A percentile compares a stretch with the other conserved stretches of the same genome.
Evolutionary conservation across 2,797 vertebrate species (phyloP).

Genomic region (Acrocephalus scirpaceus): DNA sequence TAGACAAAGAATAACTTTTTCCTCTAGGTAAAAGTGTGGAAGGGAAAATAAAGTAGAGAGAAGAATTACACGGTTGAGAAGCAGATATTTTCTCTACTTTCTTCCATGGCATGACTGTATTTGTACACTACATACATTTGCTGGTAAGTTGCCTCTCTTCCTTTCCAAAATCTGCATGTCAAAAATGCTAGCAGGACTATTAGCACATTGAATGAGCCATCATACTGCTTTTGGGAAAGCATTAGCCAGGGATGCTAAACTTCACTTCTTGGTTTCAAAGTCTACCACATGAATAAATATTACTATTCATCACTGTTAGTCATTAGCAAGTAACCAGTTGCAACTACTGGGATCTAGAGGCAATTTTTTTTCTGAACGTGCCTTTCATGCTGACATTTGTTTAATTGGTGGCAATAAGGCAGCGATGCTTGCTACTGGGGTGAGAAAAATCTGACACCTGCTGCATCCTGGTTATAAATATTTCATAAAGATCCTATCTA

Average conservation of each 20-base stretch:
- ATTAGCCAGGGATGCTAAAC: slow-evolving; percentile 17
- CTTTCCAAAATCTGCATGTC: not conserved
- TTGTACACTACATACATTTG: not conserved
- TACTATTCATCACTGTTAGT: slow-evolving; percentile 40
- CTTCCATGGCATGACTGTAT: not conserved
- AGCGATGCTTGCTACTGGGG: not conserved
- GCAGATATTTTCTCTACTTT: not conserved
- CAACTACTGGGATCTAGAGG: slow-evolving; percentile 4
- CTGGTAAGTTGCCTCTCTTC: not conserved
- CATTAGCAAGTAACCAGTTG: slow-evolving; percentile 47
- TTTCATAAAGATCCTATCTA: not conserved
- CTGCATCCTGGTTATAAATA: not conserved
- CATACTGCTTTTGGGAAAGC: slow-evolving; percentile 5
- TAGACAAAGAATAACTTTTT: not conserved
- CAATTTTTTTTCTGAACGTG: not conserved
- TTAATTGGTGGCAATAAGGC: slow-evolving; percentile 24
- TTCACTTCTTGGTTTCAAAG: slow-evolving; percentile 38
- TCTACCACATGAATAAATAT: slow-evolving; percentile 45
- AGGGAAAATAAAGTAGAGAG: not conserved
- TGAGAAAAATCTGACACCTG: slow-evolving; percentile 25
- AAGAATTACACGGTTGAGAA: not conserved
- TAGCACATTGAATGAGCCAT: slow-evolving; percentile 18
- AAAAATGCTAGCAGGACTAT: not conserved
- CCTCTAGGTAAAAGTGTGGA: not conserved
- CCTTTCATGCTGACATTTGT: slow-evolving; percentile 14